Evolutionary conservation across 2,113 vertebrate species (phyloP).

Genomic region (Lagopus muta): DNA sequence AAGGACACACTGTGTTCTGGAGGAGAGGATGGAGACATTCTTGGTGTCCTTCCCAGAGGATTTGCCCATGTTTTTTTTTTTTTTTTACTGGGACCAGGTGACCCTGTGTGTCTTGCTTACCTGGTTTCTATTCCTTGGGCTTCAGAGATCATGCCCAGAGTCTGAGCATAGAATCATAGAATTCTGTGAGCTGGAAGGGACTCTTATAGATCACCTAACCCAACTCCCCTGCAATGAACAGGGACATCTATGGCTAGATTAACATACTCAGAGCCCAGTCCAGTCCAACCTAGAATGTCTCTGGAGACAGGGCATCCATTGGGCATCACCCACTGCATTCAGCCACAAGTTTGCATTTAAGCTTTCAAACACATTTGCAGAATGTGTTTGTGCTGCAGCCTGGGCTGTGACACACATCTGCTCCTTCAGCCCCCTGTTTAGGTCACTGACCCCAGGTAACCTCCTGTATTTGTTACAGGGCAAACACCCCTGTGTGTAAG

Average conservation of each 20-base stretch:
- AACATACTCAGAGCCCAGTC: too few species aligned
- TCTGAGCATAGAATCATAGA: neutral
- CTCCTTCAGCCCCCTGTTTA: neutral
- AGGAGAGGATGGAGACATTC: fast-evolving
- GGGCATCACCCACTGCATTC: too few species aligned
- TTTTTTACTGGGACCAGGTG: neutral
- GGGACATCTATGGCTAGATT: too few species aligned
- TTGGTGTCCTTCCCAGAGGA: neutral
- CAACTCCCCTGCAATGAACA: too few species aligned
- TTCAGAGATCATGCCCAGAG: fast-evolving
- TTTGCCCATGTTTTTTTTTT: neutral
- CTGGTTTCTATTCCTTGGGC: neutral
- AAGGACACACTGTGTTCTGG: neutral
- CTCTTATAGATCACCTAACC: too few species aligned
- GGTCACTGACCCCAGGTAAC: neutral
- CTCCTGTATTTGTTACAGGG: neutral
- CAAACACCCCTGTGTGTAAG: neutral
- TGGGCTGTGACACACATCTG: neutral
- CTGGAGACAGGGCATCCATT: too few species aligned
- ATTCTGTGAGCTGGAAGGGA: too few species aligned
- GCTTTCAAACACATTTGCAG: neutral
- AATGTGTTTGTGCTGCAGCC: neutral
- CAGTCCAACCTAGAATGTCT: too few species aligned
- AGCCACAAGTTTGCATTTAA: neutral
- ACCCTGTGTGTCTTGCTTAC: fast-evolving